Evolutionary conservation across 92 coral and sea anemone species (phyloP).

Genomic region (Palythoa heliodiscus): DNA sequence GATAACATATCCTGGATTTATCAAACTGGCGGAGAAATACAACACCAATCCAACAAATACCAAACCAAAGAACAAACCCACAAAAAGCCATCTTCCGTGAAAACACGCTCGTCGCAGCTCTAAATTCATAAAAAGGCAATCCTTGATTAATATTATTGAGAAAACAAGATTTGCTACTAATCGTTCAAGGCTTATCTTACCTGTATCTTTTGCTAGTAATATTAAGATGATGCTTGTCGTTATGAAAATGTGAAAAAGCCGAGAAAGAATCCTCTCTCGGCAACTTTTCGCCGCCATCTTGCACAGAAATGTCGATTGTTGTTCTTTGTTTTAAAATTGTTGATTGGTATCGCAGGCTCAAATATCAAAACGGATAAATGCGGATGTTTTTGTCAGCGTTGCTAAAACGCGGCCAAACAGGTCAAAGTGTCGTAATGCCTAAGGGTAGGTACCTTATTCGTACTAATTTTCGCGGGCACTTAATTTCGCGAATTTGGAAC

Average conservation of each 20-base stretch:
- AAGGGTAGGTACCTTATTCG: too few species aligned
- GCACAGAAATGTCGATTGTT: conserved; percentile 39
- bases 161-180: background rate
- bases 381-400: too few species aligned
- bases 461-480: too few species aligned
- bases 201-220: conserved; percentile 86
- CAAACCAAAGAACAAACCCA: conserved; percentile 68
- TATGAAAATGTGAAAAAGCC: conserved; percentile 80
- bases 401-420: too few species aligned
- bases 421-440: too few species aligned
- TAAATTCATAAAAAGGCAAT: conserved; percentile 39
- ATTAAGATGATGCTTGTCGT: conserved; percentile 80
- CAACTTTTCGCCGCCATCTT: conserved; percentile 91
- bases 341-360: conserved; percentile 41
- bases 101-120: conserved; percentile 81
- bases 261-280: conserved; percentile 76
- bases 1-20: conserved; percentile 95
- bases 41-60: conserved; percentile 72
- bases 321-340: conserved; percentile 14
- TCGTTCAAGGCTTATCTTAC: conserved; percentile 37
- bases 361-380: background rate
- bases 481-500: too few species aligned
- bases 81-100: conserved; percentile 84
- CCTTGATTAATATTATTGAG: background rate
- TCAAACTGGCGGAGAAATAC: conserved; percentile 89